A percentile compares a stretch with the other conserved stretches of the same genome.
These are phyloP conservation scores for Aradus depressus DNA, from an alignment of 2,888 invertebrate genomes.

Conservation along the genomic window DNA sequence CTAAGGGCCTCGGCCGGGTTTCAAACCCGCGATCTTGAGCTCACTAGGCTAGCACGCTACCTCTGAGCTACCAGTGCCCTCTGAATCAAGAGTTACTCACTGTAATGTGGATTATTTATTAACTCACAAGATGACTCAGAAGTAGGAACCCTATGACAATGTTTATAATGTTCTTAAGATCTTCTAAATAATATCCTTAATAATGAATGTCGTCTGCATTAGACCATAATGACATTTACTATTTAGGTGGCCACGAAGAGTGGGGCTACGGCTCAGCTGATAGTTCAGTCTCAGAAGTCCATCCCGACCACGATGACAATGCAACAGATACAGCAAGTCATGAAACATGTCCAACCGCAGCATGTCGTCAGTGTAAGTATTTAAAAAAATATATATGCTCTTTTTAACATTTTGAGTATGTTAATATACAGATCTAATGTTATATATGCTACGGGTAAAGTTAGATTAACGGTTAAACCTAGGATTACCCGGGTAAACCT, in stretches of 20 bases:
- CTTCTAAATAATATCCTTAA: background rate
- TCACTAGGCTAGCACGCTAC: too few relatives aligned
- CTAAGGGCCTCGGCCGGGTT: too few relatives aligned
- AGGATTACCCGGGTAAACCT: too few relatives aligned
- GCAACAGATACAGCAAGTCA: constrained; percentile 63
- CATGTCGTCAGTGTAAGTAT: constrained; percentile 37
- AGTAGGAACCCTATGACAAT: too few relatives aligned
- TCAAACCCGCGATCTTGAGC: too few relatives aligned
- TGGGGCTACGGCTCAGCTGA: constrained; percentile 53
- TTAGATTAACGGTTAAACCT: too few relatives aligned
- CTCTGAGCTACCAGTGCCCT: too few relatives aligned
- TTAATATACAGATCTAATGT: too few relatives aligned
- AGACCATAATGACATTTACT: background rate
- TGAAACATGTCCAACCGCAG: constrained; percentile 48
- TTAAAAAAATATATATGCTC: background rate
- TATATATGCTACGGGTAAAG: too few relatives aligned
- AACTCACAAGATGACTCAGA: background rate
- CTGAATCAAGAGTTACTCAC: background rate
- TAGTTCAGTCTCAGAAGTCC: constrained; percentile 56
- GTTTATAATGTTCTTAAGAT: too few relatives aligned
- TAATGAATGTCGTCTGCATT: too few relatives aligned
- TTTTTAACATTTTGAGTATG: background rate
- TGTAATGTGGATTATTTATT: background rate
- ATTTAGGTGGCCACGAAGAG: constrained; percentile 32
- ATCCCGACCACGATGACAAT: constrained; percentile 54